Evolutionary conservation across 1,140 invertebrate genomes (phyloP).

Genomic region (Hydropsyche tenuis): DNA sequence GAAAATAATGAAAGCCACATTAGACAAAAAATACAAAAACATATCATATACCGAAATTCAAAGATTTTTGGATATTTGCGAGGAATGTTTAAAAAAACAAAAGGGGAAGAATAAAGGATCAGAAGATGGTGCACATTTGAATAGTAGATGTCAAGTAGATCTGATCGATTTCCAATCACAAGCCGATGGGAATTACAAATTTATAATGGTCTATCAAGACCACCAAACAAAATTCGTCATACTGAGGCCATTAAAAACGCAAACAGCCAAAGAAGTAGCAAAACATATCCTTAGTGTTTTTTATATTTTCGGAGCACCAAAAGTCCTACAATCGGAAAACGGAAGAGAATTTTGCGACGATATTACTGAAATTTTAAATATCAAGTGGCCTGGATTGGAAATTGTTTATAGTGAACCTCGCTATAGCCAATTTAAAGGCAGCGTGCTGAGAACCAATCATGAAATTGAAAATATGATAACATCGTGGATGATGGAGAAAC

Average conservation of each 20-base stretch:
- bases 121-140: slow-evolving; percentile 13
- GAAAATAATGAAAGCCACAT: slow-evolving; percentile 47
- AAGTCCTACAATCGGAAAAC: slow-evolving; percentile 55
- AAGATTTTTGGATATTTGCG: too few species aligned
- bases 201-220: slow-evolving; percentile 61
- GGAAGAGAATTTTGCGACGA: slow-evolving; percentile 55
- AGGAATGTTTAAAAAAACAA: too few species aligned
- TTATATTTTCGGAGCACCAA: slow-evolving; percentile 54
- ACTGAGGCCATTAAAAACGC: slow-evolving; percentile 52
- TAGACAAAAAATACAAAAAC: slow-evolving; percentile 50
- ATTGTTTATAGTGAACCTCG: slow-evolving; percentile 55
- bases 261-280: slow-evolving; percentile 52
- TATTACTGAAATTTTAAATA: slow-evolving; percentile 52
- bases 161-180: slow-evolving; percentile 59
- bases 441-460: slow-evolving; percentile 52
- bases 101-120: too few species aligned
- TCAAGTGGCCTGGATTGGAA: slow-evolving; percentile 56
- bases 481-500: slow-evolving; percentile 52
- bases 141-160: slow-evolving; percentile 59
- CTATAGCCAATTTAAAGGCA: slow-evolving; percentile 39
- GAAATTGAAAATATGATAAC: slow-evolving; percentile 55
- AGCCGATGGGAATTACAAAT: slow-evolving; percentile 56
- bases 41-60: slow-evolving; percentile 34
- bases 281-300: slow-evolving; percentile 52
- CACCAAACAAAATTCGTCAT: slow-evolving; percentile 58